Evolutionary conservation across 2,797 vertebrate genomes (phyloP), one percentile per base, ranked within the genome.

Genomic region (Petrocephalus sullivani): DNA sequence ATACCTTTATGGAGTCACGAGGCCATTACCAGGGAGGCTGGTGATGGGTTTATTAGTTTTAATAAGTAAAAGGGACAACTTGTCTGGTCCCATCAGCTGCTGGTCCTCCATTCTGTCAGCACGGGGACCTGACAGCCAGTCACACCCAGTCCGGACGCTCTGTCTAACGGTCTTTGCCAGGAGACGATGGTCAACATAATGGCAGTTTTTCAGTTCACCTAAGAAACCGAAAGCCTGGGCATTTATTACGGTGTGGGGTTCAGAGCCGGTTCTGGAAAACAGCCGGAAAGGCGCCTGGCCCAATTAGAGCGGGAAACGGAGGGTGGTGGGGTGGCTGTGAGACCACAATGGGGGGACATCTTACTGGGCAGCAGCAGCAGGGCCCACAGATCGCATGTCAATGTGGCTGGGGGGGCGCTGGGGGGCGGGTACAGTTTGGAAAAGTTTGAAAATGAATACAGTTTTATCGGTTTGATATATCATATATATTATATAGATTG

Each of bases 1-100:
- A 89, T 91, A 91, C 88, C 91, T 87, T 91, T 92, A 92, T 91
- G 90, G 92, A 91, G 90, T 92, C 93, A 94, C 89, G 89, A 92
- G 90, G 93, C 93, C 95, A 95, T 95, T 95, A 96, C 90, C 91
- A 51, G 89, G 91, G 90, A 92, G 91, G 92, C 88, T 90, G 90
- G 91, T 91, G 92, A 91, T 93, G 92, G 89, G 91, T 92, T 94
- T 94, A 93, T 92, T 90, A 92, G 90, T 41, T 90, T 89, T 88
- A 90, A 91, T 90, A 92, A 92, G 92, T 92, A 86, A 93, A 51
- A 90, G 87, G 71, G 86, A 61, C 61, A 64, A 90, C 64, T 87
- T 33, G 64, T 87, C 46, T 54, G 89, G 57, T 87, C 92, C 92
- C 93, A 91, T 90, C 91, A 89, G 93, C 93, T 92, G 93, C 93